phyloP scores from a whole-genome alignment of 2,888 invertebrate genomes.

The Polietes domitor region DNA sequence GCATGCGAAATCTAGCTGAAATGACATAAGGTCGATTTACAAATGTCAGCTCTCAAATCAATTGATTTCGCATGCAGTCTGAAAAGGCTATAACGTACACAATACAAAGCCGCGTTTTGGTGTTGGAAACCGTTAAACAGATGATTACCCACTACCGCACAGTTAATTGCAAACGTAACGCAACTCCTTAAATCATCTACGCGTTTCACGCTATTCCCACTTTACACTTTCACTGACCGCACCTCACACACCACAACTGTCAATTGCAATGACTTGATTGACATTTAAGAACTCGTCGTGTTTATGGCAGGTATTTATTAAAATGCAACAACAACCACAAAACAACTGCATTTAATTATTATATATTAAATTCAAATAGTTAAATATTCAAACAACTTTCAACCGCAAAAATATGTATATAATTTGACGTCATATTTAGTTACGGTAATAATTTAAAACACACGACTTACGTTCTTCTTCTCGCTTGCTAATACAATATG shows the following conservation, averaged over 20 bases:
- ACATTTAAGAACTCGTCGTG: background rate
- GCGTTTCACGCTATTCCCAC: too few species aligned
- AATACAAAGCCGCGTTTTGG: too few species aligned
- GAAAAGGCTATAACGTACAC: too few species aligned
- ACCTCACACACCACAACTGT: background rate
- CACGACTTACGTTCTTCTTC: background rate
- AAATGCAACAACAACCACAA: background rate
- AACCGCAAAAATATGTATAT: conserved; percentile 3
- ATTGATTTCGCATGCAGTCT: too few species aligned
- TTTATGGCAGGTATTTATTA: background rate
- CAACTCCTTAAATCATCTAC: background rate
- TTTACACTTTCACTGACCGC: background rate
- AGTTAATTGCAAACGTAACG: background rate
- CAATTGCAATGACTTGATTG: conserved; percentile 8
- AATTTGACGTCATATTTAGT: conserved; percentile 44
- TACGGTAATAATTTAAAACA: background rate
- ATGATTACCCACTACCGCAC: background rate
- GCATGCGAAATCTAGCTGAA: too few species aligned
- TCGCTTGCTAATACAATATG: background rate
- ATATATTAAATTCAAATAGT: background rate
- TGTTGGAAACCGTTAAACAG: too few species aligned
- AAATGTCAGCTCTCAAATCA: too few species aligned
- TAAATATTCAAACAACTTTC: conserved; percentile 42
- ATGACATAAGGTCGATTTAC: too few species aligned
- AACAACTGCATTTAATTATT: background rate